Base-by-base conservation (phyloP, 2,113 vertebrate species). In the Spheniscus mendiculus region DNA sequence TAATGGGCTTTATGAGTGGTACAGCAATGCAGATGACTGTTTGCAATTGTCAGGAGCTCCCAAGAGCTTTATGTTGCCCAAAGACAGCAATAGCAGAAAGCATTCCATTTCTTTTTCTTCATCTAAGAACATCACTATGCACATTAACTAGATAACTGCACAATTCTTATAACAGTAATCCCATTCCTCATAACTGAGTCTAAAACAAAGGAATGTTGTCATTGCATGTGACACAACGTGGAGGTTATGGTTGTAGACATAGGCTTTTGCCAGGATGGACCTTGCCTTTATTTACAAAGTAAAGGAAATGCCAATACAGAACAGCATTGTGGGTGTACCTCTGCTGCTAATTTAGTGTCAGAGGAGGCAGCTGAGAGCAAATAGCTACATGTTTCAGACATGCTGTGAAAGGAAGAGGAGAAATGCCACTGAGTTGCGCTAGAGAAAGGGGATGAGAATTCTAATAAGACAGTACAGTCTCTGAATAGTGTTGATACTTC, bases 11-110 rank as follows among this genome's bases (percentile, higher is more conserved):
- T 25, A 30, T 19, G 47, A 34, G 49, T 15, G 56, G 22, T 55
- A n/a, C 8, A 47, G 50, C n/a, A 30, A 14, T 36, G 49, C 49
- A 52, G 61, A n/a, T 0, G 2, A 42, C 49, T 0, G 2, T 53
- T 38, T 0, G 3, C 27, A 34, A 14, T 11, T 55, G 23, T 13
- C 1, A 1, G 10, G 40, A 47, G 58, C 34, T 55, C 49, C 40
- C 1, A 0, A 34, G 40, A 55, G 29, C 49, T 34, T 53, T 79
- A 65, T 40, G 29, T n/a, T 63, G 49, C 30, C 42, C 42, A 25
- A 32, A 53, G 76, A 29, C 36, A 19, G 23, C 1, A 2, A 47
- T 5, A 80, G 22, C 34, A n/a, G 42, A 55, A 53, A 38, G 27
- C 7, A 1, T 29, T 56, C 47, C 2, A 6, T 26, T 50, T 59